Evolutionary conservation across 2,888 invertebrate species (phyloP), one percentile per base, ranked within the genome.

Genomic region (Yponomeuta plumbellus): DNA sequence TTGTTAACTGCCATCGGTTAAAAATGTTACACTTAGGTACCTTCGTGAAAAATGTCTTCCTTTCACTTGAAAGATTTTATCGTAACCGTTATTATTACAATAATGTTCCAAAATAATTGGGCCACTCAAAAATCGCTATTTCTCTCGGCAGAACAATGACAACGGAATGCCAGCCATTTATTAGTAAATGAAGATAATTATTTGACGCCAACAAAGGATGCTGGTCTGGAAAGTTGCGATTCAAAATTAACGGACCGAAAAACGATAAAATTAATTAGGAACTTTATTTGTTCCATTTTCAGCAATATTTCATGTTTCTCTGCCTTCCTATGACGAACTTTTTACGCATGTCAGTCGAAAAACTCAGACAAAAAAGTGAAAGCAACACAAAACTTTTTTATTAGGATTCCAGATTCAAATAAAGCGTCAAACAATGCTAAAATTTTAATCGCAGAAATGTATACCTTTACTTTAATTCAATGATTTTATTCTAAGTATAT

Each of bases 181-280:
- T 52, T 52, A 52, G 44, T 17, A 17, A 52, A 52, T 52, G 44
- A 52, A 52, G 44, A 52, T 52, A 59, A 59, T 59, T 23, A 59
- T 22, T 59, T 22, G 23, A 59, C 5, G 23, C 23, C 23, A 22
- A 59, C 21, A 59, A 59, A 22, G 23, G 59, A 21, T 59, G 21
- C 23, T 59, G 59, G 59, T 59, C n/a, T 1, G 11, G n/a, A 13
- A 59, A 23, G 21, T 21, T 59, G 11, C 21, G 1, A 59, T 59
- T 59, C 23, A 23, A 21, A 59, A 59, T 59, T 59, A 52, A 52
- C 44, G 44, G 44, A 17, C 44, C 44, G 44, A 52, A 17, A 52
- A 52, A 52, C 44, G 44, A 52, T 52, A 52, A 52, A 52, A 52
- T 52, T 52, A 52, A 52, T 52, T 13, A 52, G 44, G 5, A 52